These are phyloP conservation scores for Aegotheles bennettii DNA, from an alignment of 2,113 vertebrate species.

Conservation along the genomic window DNA sequence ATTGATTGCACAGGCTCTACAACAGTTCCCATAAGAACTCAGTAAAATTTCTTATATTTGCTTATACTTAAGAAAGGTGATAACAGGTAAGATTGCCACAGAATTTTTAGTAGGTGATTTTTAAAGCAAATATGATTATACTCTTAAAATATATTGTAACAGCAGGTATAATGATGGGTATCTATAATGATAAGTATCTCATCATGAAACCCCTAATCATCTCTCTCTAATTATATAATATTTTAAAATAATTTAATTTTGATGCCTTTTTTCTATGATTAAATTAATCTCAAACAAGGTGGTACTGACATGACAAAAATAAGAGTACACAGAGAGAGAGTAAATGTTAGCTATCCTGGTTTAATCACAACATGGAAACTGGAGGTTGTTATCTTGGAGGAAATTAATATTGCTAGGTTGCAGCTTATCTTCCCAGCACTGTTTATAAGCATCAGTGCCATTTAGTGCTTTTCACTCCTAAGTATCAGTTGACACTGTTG, in stretches of 20 bases:
- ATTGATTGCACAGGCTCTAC: neutral
- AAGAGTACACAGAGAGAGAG: neutral
- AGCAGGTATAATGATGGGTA: neutral
- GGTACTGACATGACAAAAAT: neutral
- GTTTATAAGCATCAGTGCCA: neutral
- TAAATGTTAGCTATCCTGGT: neutral
- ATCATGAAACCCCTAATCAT: neutral
- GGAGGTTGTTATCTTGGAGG: neutral
- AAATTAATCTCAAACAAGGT: neutral
- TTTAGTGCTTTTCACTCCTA: neutral
- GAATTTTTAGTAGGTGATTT: neutral
- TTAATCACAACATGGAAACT: neutral
- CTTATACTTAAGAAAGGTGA: neutral
- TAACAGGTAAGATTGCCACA: accelerated
- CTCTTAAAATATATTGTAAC: neutral
- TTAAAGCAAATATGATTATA: neutral
- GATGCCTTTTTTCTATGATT: neutral
- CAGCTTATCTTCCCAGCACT: neutral
- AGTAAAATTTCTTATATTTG: neutral
- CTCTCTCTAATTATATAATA: neutral
- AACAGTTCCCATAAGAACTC: neutral
- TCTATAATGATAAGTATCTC: neutral
- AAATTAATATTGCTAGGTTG: neutral
- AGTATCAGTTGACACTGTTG: neutral
- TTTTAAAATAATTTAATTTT: neutral